Evolutionary conservation across 2,113 vertebrate genomes (phyloP).

Genomic region (Etheostoma cragini): DNA sequence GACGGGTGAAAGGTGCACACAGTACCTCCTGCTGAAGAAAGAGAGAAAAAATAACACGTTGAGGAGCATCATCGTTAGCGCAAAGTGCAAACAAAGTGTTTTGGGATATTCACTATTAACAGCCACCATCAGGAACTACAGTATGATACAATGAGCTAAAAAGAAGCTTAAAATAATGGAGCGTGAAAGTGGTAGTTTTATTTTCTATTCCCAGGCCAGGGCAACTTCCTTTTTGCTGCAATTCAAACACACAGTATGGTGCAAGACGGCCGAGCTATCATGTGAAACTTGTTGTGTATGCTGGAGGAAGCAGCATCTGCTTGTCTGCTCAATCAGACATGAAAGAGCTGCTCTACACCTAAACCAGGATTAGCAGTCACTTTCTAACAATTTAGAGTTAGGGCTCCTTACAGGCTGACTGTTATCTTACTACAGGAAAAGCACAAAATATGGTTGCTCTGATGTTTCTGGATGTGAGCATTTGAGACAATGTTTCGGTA

Average conservation of each 20-base stretch:
- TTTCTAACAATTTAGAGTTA: constrained; percentile 33
- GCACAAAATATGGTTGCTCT: not conserved
- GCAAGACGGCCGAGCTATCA: not conserved
- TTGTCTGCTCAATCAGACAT: constrained; percentile 34
- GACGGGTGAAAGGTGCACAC: constrained; percentile 78
- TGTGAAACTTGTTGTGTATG: constrained; percentile 10
- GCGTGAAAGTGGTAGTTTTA: constrained; percentile 56
- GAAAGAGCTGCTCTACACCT: constrained; percentile 40
- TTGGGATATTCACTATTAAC: constrained; percentile 6
- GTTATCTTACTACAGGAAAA: constrained; percentile 10
- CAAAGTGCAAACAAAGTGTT: constrained; percentile 15
- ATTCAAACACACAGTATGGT: not conserved
- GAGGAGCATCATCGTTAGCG: not conserved
- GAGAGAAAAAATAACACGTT: constrained; percentile 30
- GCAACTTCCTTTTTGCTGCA: constrained; percentile 6
- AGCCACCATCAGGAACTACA: constrained; percentile 9
- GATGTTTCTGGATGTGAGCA: constrained; percentile 10
- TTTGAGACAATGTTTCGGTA: constrained; percentile 1
- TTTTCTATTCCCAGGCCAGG: constrained; percentile 30
- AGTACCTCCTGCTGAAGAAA: constrained; percentile 74
- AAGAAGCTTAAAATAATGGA: constrained; percentile 65
- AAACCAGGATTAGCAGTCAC: constrained; percentile 36
- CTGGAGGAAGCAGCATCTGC: not conserved
- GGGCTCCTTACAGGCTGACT: not conserved
- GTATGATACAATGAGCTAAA: constrained; percentile 6